Evolutionary conservation across 2,113 vertebrate species (phyloP).

Genomic region (Muntiacus muntjak): DNA sequence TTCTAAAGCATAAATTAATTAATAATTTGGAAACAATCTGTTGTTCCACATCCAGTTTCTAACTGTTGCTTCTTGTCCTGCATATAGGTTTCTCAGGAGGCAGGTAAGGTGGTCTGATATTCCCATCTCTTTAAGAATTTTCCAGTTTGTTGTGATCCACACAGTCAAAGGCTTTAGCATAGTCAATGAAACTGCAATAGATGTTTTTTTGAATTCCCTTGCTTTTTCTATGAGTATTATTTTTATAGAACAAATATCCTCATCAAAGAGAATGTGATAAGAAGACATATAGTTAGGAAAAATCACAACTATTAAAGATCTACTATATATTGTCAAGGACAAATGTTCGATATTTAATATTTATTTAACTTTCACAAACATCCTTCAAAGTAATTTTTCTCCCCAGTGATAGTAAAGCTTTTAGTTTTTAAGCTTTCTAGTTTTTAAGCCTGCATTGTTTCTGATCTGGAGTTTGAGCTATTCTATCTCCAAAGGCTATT

Average conservation of each 20-base stretch:
- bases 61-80: background rate
- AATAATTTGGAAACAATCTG: background rate
- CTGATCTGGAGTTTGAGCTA: background rate
- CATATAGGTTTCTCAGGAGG: background rate
- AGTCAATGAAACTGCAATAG: background rate
- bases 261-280: background rate
- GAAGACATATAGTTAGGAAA: background rate
- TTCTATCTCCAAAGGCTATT: background rate
- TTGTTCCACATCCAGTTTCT: background rate
- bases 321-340: background rate
- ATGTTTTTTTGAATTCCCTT: background rate
- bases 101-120: background rate
- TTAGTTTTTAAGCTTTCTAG: background rate
- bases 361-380: background rate
- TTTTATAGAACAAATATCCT: background rate
- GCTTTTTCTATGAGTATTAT: background rate
- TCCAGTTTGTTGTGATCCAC: background rate
- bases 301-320: background rate
- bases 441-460: background rate
- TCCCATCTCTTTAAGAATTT: background rate
- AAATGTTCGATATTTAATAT: background rate
- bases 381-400: background rate
- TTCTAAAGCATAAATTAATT: background rate
- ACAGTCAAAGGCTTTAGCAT: background rate
- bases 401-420: background rate